Base-by-base conservation (phyloP, 2,888 invertebrate genomes). In the Lepidochitona cinerea region DNA sequence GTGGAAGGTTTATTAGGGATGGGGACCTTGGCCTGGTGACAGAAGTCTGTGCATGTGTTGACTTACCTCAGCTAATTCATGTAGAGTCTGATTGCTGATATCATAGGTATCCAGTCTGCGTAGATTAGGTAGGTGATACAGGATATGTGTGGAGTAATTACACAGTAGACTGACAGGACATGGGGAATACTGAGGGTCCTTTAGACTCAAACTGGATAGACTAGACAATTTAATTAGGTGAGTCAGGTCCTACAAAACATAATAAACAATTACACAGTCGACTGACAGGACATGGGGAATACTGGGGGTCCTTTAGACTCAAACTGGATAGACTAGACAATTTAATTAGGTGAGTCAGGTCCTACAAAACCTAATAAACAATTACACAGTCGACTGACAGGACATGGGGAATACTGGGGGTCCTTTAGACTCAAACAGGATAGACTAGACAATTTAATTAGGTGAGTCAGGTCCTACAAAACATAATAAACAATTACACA, bases 101-200 rank as follows among this genome's bases (percentile, higher is more conserved):
- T 90, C 89, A 54, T 87, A 84, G 5, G 86, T 85, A 77, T 91
- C 91, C 18, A 91, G 83, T 37, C 82, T 81, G 29, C 74, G 69
- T 26, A 91, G 84, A 26, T 80, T 74, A 4, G 89, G 90, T 23
- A 91, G 82, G 76, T 90, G 90, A 75, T 87, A 90, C 32, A 91
- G 78, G 9, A 90, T 81, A 78, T 89, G 89, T 0, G 89, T 89
- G 49, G 89, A 86, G 80, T 90, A 91, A 81, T 91, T 91, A 77
- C 89, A 90, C 76, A 90, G 82, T 54, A 84, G 81, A 65, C 87
- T 85, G 29, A 89, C 89, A 5, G 91, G 90, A 54, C 84, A 85
- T 0, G 88, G 84, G 0, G 80, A 72, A 72, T 88, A 90, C 73
- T 83, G 78, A 0, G 90, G 88, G 72, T 90, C 89, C 76, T 89